These are phyloP conservation scores for Clarias pachynema DNA, from an alignment of 2,797 vertebrate species.

Conservation along the genomic window DNA sequence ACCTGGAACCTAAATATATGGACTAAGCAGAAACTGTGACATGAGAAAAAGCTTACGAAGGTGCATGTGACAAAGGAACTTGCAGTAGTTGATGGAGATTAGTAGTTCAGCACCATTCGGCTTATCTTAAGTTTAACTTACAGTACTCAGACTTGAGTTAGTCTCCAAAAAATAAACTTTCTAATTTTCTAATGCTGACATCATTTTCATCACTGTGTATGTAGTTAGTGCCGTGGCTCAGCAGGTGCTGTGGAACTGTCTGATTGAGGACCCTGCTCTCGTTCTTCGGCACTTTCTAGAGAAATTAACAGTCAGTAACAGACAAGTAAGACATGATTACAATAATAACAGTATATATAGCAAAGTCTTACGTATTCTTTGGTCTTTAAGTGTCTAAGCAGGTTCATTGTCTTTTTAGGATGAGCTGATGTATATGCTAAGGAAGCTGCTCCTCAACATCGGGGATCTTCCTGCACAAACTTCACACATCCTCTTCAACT, in stretches of 20 bases:
- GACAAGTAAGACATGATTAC: conserved; percentile 80
- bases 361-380: background rate
- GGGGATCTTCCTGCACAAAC: conserved; percentile 99
- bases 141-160: background rate
- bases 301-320: conserved; percentile 96
- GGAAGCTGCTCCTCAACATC: conserved; percentile 95
- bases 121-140: background rate
- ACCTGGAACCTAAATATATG: too few species aligned
- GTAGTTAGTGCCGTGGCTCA: conserved; percentile 96
- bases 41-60: too few species aligned
- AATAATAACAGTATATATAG: background rate
- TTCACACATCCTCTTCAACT: conserved; percentile 98
- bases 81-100: too few species aligned
- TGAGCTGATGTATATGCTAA: conserved; percentile 97
- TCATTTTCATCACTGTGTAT: background rate
- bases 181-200: background rate
- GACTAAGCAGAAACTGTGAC: too few species aligned
- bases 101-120: background rate
- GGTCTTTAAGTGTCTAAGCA: background rate
- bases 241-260: conserved; percentile 98
- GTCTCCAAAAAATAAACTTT: background rate
- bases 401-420: conserved; percentile 75
- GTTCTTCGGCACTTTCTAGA: conserved; percentile 97
- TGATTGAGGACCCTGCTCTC: conserved; percentile 97
- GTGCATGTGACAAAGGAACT: too few species aligned